phyloP scores from a whole-genome alignment of 2,797 vertebrate species.

The Lacerta agilis region DNA sequence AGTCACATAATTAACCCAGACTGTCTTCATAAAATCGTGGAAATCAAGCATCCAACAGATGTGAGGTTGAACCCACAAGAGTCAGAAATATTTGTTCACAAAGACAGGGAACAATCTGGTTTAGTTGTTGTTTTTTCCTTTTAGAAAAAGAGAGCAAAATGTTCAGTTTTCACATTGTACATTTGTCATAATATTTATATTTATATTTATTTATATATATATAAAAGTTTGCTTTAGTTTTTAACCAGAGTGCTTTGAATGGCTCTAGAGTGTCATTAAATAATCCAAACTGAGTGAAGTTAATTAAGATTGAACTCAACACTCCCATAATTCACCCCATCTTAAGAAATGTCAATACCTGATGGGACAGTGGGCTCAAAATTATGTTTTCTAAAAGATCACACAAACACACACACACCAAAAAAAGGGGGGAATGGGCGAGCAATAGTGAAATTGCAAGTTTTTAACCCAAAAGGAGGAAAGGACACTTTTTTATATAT shows the following conservation, averaged over 20 bases:
- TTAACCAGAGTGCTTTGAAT: slow-evolving; percentile 92
- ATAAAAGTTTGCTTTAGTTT: slow-evolving; percentile 84
- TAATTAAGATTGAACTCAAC: slow-evolving; percentile 80
- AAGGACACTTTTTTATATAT: slow-evolving; percentile 56
- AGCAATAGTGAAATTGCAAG: slow-evolving; percentile 64
- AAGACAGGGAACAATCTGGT: slow-evolving; percentile 82
- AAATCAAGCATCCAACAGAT: slow-evolving; percentile 83
- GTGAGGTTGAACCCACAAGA: slow-evolving; percentile 78
- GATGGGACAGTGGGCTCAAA: slow-evolving; percentile 82
- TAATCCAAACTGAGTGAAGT: slow-evolving; percentile 83
- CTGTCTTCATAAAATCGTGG: slow-evolving; percentile 75
- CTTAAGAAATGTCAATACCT: slow-evolving; percentile 77
- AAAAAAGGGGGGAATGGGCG: slow-evolving; percentile 40
- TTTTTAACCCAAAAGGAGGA: slow-evolving; percentile 67
- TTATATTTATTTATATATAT: slow-evolving; percentile 93
- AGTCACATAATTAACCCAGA: slow-evolving; percentile 80
- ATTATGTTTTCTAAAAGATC: slow-evolving; percentile 45
- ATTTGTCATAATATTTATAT: slow-evolving; percentile 83
- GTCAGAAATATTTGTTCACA: slow-evolving; percentile 84
- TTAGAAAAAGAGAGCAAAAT: slow-evolving; percentile 76
- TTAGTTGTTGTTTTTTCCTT: slow-evolving; percentile 65
- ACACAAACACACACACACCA: too few species aligned
- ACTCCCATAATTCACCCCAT: slow-evolving; percentile 83
- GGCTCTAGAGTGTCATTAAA: slow-evolving; percentile 86
- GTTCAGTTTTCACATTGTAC: slow-evolving; percentile 96